These are phyloP conservation scores for Ceratotherium simum DNA, from an alignment of 2,113 vertebrate genomes.

Conservation along the genomic window DNA sequence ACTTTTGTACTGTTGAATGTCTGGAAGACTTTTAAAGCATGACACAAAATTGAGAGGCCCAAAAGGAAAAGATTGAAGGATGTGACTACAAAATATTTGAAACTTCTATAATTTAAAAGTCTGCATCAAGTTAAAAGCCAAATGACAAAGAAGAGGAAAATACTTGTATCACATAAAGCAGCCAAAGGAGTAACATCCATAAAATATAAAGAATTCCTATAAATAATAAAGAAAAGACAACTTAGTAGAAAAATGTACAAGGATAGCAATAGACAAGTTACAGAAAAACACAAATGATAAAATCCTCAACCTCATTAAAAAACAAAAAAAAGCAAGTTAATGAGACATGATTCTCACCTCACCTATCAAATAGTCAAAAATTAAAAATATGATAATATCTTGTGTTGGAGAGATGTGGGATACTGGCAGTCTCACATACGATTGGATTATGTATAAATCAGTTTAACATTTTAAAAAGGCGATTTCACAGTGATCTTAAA, in stretches of 20 bases:
- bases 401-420: background rate
- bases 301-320: background rate
- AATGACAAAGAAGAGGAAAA: background rate
- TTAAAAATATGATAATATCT: background rate
- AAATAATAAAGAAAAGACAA: background rate
- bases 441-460: background rate
- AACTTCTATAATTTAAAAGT: conserved; percentile 3
- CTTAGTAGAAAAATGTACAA: background rate
- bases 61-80: background rate
- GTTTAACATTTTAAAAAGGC: background rate
- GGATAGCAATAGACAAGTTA: background rate
- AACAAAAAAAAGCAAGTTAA: background rate
- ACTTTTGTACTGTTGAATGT: background rate
- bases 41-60: background rate
- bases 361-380: background rate
- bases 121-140: background rate
- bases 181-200: background rate
- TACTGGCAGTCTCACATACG: background rate
- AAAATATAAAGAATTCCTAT: background rate
- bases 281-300: background rate
- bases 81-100: background rate
- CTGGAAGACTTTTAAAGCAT: background rate
- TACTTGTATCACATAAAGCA: background rate
- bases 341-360: background rate
- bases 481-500: background rate